Percentiles rank a stretch among this genome's conserved stretches.
Evolutionary conservation across 2,888 invertebrate genomes (phyloP).

Genomic region (Synergus gifuensis): DNA sequence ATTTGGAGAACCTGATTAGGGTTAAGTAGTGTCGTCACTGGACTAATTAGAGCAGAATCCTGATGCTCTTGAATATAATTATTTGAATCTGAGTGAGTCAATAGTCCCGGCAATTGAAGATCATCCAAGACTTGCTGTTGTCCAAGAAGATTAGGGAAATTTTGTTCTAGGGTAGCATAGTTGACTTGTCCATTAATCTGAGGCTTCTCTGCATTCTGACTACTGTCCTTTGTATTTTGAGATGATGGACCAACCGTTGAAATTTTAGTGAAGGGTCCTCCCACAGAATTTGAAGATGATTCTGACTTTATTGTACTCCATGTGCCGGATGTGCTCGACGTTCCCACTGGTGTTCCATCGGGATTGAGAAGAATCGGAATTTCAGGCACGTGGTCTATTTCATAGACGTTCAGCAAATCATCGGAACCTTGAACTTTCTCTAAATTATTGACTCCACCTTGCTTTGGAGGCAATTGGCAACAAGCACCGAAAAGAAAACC

Average conservation of each 20-base stretch:
- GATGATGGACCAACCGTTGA: conserved; percentile 70
- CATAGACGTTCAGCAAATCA: conserved; percentile 64
- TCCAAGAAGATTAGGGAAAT: conserved; percentile 67
- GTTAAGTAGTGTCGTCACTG: conserved; percentile 70
- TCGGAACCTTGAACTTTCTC: conserved; percentile 50
- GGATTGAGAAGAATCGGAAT: conserved; percentile 73
- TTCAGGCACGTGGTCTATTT: conserved; percentile 74
- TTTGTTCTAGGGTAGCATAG: conserved; percentile 63
- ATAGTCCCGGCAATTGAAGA: conserved; percentile 67
- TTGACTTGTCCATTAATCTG: conserved; percentile 55
- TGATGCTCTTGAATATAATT: conserved; percentile 66
- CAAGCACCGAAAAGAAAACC: conserved; percentile 96
- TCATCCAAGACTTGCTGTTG: conserved; percentile 71
- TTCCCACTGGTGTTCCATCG: conserved; percentile 71
- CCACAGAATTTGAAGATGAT: conserved; percentile 52
- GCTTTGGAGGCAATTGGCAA: conserved; percentile 85
- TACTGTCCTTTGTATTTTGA: conserved; percentile 77
- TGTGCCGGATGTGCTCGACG: conserved; percentile 42
- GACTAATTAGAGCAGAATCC: conserved; percentile 57
- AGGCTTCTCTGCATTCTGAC: conserved; percentile 76
- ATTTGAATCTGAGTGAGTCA: conserved; percentile 67
- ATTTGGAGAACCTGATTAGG: conserved; percentile 75
- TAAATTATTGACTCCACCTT: conserved; percentile 57
- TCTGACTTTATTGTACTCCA: conserved; percentile 46
- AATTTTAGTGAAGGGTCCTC: conserved; percentile 61